Evolutionary conservation across 2,113 vertebrate species (phyloP), one percentile per base, ranked within the genome.

Genomic region (Nanger granti): DNA sequence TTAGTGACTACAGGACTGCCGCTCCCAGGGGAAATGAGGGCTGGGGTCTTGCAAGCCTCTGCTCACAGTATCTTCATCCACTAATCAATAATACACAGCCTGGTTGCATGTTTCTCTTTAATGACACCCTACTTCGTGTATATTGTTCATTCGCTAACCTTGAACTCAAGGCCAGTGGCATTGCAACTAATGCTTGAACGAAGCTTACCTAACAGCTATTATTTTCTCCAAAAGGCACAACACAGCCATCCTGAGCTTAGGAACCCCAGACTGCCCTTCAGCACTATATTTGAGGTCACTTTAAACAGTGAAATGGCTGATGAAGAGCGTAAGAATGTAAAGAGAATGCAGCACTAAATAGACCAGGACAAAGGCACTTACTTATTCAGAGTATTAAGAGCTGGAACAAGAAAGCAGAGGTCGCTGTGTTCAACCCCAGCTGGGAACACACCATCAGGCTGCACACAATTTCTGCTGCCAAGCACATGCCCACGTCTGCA

Each of bases 401-500:
- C 47, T 49, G 34, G 49, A 29, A 29, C 15, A 29, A 26, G 24
- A 41, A 24, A n/a, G 54, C 20, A 11, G 41, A 47, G 44, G 4
- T 14, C 13, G 0, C 20, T 28, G 17, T 12, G 44, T 6, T 34
- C 14, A 44, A 8, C 15, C 41, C 59, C 8, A 69, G 88, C 57
- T n/a, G 47, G 54, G 85, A 59, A 47, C 31, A 3, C 3, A 44
- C 29, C 73, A 49, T 3, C 10, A 37, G 85, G 26, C 1, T 47
- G 11, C 28, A 60, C 29, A 22, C 15, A 17, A 2, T 31, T 64
- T 84, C n/a, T 18, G 52, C 66, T 17, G 11, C 34, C 37, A 3
- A 2, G 64, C 41, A 57, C 62, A 41, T 2, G 12, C 5, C 31
- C 55, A 7, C 0, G 0, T 18, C 52, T 7, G 7, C 24, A 24